These are phyloP conservation scores for Oryzias woworae DNA, from an alignment of 2,113 vertebrate species.

Conservation along the genomic window DNA sequence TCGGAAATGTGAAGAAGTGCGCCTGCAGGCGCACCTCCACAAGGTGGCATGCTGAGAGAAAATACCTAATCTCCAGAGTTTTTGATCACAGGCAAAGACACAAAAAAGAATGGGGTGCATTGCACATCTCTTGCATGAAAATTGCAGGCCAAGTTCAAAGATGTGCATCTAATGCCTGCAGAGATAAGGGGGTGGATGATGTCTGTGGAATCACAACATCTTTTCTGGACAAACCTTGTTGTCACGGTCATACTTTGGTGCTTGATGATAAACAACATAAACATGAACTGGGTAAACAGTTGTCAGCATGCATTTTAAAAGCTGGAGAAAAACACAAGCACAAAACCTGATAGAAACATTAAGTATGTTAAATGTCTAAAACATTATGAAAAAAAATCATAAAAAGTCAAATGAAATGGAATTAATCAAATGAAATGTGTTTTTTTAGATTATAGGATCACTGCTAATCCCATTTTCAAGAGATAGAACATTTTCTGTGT, in stretches of 20 bases:
- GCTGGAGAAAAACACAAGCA: too few species aligned
- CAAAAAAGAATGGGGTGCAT: constrained; percentile 14
- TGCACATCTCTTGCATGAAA: constrained; percentile 6
- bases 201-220: constrained; percentile 4
- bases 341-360: too few species aligned
- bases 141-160: constrained; percentile 6
- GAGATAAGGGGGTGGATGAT: neutral
- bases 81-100: constrained; percentile 26
- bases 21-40: constrained; percentile 40
- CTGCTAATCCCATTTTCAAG: too few species aligned
- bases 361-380: too few species aligned
- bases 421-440: too few species aligned
- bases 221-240: neutral
- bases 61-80: constrained; percentile 28
- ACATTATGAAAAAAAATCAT: too few species aligned
- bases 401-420: too few species aligned
- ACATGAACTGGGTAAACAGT: neutral
- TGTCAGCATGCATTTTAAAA: neutral
- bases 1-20: constrained; percentile 16
- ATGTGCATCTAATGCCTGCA: constrained; percentile 5
- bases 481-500: too few species aligned
- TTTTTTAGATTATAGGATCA: too few species aligned
- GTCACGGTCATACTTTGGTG: neutral
- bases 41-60: constrained; percentile 24
- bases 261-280: constrained; percentile 5